phyloP scores from a whole-genome alignment of 2,113 vertebrate genomes.

The Climacteris rufus region DNA sequence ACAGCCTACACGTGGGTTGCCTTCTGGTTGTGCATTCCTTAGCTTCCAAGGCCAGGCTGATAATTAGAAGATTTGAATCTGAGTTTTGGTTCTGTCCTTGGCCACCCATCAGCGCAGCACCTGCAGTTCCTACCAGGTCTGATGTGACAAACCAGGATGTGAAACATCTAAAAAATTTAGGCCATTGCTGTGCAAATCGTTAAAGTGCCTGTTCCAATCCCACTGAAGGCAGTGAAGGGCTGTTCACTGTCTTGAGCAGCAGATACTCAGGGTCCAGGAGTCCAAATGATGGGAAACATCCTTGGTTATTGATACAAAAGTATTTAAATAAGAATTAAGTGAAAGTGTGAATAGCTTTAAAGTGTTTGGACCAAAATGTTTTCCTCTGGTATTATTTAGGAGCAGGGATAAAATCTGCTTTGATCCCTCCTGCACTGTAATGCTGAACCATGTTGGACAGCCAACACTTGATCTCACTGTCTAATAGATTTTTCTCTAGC shows the following conservation, averaged over 20 bases:
- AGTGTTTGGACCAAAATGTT: background rate
- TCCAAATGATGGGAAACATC: background rate
- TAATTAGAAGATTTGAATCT: background rate
- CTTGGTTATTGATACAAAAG: background rate
- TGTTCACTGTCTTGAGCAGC: background rate
- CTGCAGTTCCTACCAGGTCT: background rate
- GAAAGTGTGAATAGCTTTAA: background rate
- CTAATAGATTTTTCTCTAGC: background rate
- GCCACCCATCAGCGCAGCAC: background rate
- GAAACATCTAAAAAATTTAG: background rate
- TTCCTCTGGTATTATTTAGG: background rate
- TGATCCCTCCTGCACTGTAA: background rate
- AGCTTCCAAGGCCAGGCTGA: background rate
- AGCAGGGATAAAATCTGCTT: background rate
- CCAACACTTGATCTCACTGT: background rate
- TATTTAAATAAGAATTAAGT: background rate
- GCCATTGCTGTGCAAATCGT: background rate
- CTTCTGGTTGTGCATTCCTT: background rate
- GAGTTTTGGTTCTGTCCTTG: slow-evolving; percentile 10
- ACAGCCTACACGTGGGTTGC: background rate
- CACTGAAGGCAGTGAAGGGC: background rate
- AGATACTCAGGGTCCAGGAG: background rate
- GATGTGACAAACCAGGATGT: background rate
- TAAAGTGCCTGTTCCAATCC: background rate
- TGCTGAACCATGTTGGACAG: background rate